A percentile compares a stretch with the other conserved stretches of the same genome.
These are phyloP conservation scores for Chascanopsetta lugubris DNA, from an alignment of 2,113 vertebrate species.

Conservation along the genomic window DNA sequence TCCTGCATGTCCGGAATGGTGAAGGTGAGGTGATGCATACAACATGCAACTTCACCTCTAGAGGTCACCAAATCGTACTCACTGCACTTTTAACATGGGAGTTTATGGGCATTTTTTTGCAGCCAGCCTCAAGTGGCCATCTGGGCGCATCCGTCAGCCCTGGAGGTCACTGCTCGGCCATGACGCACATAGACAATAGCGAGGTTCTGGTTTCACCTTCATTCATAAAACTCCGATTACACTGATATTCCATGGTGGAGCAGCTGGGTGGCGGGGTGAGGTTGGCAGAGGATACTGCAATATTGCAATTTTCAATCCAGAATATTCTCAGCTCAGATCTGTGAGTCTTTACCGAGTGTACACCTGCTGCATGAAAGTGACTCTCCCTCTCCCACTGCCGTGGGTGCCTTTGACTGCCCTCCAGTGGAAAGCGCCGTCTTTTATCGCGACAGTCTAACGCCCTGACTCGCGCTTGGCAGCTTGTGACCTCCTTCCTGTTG, in stretches of 20 bases:
- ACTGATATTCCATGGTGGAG: neutral
- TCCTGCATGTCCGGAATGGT: too few species aligned
- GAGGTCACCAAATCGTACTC: too few species aligned
- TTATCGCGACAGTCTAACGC: conserved; percentile 62
- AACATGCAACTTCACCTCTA: too few species aligned
- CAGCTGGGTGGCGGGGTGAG: neutral
- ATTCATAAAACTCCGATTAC: neutral
- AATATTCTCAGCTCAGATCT: conserved; percentile 1
- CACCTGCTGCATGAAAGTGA: conserved; percentile 61
- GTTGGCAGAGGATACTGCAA: too few species aligned
- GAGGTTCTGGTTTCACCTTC: neutral
- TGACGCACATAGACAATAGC: neutral
- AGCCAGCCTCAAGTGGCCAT: too few species aligned
- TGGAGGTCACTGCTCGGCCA: too few species aligned
- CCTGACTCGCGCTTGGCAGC: conserved; percentile 66
- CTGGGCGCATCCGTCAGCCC: too few species aligned
- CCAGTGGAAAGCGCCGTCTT: conserved; percentile 55
- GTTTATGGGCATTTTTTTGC: too few species aligned
- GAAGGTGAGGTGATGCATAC: too few species aligned
- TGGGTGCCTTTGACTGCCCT: conserved; percentile 52
- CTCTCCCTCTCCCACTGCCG: conserved; percentile 39
- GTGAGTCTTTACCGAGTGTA: neutral
- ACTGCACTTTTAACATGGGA: too few species aligned
- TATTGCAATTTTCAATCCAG: neutral
- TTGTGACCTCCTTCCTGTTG: conserved; percentile 68